phyloP scores from a whole-genome alignment of 1,140 invertebrate species.

The Drosophila gunungcola region DNA sequence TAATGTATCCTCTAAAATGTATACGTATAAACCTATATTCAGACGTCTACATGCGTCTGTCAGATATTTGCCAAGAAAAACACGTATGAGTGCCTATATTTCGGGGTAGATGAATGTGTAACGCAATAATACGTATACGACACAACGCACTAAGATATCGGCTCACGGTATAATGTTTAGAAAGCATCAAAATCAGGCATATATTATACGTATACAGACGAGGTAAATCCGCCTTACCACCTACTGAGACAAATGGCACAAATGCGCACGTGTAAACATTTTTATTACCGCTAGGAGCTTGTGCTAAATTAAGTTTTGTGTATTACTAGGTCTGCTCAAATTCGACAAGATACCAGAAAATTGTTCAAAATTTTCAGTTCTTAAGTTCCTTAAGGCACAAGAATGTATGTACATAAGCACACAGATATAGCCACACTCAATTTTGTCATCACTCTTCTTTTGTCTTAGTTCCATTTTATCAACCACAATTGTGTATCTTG shows the following conservation, averaged over 20 bases:
- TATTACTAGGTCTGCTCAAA: constrained; percentile 68
- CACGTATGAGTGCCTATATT: constrained; percentile 14
- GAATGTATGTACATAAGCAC: constrained; percentile 31
- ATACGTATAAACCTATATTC: constrained; percentile 37
- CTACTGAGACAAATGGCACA: constrained; percentile 32
- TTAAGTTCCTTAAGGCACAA: constrained; percentile 48
- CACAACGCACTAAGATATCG: constrained; percentile 25
- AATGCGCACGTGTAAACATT: constrained; percentile 58
- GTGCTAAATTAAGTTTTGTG: constrained; percentile 77
- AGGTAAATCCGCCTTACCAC: constrained; percentile 4
- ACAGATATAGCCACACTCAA: constrained; percentile 21
- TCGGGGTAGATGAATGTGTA: constrained; percentile 7
- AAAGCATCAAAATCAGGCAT: constrained; percentile 32
- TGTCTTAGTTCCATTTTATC: constrained; percentile 48
- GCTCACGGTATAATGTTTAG: constrained; percentile 17
- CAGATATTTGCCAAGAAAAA: constrained; percentile 3
- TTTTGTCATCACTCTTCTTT: constrained; percentile 42
- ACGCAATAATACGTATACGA: constrained; percentile 35
- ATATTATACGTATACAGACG: background rate
- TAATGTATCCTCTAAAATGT: constrained; percentile 23
- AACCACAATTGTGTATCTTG: constrained; percentile 42
- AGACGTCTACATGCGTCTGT: constrained; percentile 3
- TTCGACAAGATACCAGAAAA: constrained; percentile 50
- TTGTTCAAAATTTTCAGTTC: constrained; percentile 63
- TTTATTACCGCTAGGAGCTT: constrained; percentile 70